Evolutionary conservation across 2,888 invertebrate genomes (phyloP).

Genomic region (Cantharis flavilabris): DNA sequence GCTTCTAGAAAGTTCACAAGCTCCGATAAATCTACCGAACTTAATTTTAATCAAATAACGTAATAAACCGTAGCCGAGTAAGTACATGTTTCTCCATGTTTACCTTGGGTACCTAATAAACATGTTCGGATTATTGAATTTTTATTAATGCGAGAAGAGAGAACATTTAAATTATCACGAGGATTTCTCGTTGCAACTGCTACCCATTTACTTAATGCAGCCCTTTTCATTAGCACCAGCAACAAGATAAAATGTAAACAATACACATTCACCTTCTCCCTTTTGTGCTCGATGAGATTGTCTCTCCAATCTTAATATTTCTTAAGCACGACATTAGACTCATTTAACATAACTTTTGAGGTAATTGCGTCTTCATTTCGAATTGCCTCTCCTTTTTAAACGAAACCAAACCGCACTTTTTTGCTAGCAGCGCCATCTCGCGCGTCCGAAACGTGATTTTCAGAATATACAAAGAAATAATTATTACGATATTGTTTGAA

Average conservation of each 20-base stretch:
- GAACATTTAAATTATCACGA: neutral
- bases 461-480: neutral
- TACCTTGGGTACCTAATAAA: neutral
- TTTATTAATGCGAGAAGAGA: neutral
- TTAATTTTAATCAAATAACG: conserved; percentile 30
- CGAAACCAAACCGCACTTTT: neutral
- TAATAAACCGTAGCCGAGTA: conserved; percentile 22
- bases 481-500: neutral
- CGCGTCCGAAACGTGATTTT: neutral
- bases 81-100: conserved; percentile 8
- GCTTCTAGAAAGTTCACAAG: conserved; percentile 21
- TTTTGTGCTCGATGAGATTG: neutral
- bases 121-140: conserved; percentile 7
- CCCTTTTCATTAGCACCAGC: neutral
- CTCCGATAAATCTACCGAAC: conserved; percentile 22
- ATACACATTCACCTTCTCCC: neutral
- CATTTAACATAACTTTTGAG: neutral
- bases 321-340: neutral
- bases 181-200: neutral
- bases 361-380: neutral
- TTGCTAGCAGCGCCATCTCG: neutral
- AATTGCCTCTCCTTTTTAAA: neutral
- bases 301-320: neutral
- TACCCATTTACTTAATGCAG: neutral
- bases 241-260: neutral